Evolutionary conservation across 2,113 vertebrate genomes (phyloP).

Genomic region (Gymnobelideus leadbeateri): DNA sequence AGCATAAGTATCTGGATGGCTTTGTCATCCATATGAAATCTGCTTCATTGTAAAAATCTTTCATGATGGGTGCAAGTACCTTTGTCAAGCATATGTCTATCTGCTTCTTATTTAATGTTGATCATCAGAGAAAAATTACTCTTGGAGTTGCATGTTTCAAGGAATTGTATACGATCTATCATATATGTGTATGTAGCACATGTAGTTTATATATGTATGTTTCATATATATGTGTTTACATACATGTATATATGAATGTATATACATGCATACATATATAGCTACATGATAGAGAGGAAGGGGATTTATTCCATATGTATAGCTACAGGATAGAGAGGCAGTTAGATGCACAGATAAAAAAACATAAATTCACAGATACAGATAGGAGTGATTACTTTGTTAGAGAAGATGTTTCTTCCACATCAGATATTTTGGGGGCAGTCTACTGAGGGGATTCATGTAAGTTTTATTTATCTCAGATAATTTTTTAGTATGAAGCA

Average conservation of each 20-base stretch:
- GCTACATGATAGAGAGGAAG: background rate
- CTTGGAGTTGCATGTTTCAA: background rate
- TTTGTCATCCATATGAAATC: background rate
- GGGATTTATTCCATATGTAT: background rate
- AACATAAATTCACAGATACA: background rate
- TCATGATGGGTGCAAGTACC: background rate
- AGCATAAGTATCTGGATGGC: background rate
- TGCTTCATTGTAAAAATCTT: background rate
- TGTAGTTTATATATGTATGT: too few relatives aligned
- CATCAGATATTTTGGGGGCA: background rate
- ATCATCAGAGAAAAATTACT: background rate
- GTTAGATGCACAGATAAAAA: background rate
- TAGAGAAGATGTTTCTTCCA: background rate
- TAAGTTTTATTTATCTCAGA: background rate
- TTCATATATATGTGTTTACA: background rate
- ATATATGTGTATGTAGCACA: background rate
- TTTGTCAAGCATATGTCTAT: background rate
- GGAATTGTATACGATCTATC: background rate
- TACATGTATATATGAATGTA: background rate
- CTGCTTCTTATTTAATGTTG: background rate
- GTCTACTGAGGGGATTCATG: background rate
- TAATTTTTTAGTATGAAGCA: background rate
- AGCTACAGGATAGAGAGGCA: background rate
- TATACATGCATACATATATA: background rate
- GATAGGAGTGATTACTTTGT: background rate